Evolutionary conservation across 2,888 invertebrate species (phyloP).

Genomic region (Callyntrura guangdongensis): DNA sequence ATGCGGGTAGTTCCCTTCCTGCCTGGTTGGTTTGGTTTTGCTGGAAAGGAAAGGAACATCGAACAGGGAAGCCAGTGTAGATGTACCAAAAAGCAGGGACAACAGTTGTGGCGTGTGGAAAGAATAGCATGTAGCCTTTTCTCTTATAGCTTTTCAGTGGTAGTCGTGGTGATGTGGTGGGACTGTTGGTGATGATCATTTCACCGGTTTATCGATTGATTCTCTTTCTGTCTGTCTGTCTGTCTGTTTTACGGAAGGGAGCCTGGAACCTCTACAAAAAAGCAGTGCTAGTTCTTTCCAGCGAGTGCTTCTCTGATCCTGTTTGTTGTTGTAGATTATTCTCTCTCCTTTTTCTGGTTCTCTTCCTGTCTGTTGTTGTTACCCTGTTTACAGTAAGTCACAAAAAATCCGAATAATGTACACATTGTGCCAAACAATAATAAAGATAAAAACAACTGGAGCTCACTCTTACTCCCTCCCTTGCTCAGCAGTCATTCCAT

Average conservation of each 20-base stretch:
- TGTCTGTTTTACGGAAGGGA: conserved; percentile 8
- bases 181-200: conserved; percentile 55
- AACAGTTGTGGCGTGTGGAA: neutral
- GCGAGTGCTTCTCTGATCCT: neutral
- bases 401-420: conserved; percentile 29
- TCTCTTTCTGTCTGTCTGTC: conserved; percentile 56
- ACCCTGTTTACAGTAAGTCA: neutral
- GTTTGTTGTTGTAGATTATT: conserved; percentile 11
- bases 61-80: neutral
- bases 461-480: conserved; percentile 8
- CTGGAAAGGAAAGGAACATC: neutral
- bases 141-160: neutral
- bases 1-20: conserved; percentile 47
- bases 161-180: neutral
- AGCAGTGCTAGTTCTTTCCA: conserved; percentile 13
- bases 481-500: conserved; percentile 10
- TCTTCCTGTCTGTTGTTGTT: neutral
- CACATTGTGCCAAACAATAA: conserved; percentile 59
- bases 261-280: neutral
- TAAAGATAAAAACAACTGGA: conserved; percentile 31
- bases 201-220: conserved; percentile 82
- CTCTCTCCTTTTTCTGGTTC: neutral
- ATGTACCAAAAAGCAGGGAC: conserved; percentile 46
- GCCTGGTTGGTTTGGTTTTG: conserved; percentile 3
- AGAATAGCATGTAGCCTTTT: conserved; percentile 28